A percentile compares a stretch with the other conserved stretches of the same genome.
Evolutionary conservation across 2,113 vertebrate genomes (phyloP).

Genomic region (Pterocles gutturalis): DNA sequence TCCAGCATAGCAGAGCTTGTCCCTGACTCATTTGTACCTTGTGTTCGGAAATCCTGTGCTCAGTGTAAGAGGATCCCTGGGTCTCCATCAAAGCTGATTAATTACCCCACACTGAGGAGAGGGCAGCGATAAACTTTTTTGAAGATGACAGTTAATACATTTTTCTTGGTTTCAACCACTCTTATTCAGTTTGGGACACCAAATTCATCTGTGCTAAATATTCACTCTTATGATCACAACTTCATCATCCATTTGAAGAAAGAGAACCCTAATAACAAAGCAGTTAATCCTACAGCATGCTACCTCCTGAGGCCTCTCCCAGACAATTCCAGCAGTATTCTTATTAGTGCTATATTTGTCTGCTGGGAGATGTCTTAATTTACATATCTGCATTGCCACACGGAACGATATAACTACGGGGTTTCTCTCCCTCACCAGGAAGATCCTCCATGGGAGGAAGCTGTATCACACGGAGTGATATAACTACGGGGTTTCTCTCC

Average conservation of each 20-base stretch:
- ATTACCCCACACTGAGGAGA: neutral
- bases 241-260: neutral
- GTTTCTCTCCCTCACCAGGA: neutral
- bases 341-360: neutral
- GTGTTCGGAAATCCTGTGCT: neutral
- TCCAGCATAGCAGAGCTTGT: neutral
- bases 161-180: neutral
- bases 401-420: neutral
- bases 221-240: neutral
- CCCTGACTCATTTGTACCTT: neutral
- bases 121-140: neutral
- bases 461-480: neutral
- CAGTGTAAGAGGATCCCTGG: neutral
- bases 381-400: constrained; percentile 21
- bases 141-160: neutral
- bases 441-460: neutral
- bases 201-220: neutral
- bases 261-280: neutral
- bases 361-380: constrained; percentile 29
- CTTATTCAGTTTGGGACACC: neutral
- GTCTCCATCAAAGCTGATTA: neutral
- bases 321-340: constrained; percentile 8
- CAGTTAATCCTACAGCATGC: neutral
- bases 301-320: neutral
- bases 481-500: neutral